Evolutionary conservation across 2,113 vertebrate genomes (phyloP).

Genomic region (Callospermophilus lateralis): DNA sequence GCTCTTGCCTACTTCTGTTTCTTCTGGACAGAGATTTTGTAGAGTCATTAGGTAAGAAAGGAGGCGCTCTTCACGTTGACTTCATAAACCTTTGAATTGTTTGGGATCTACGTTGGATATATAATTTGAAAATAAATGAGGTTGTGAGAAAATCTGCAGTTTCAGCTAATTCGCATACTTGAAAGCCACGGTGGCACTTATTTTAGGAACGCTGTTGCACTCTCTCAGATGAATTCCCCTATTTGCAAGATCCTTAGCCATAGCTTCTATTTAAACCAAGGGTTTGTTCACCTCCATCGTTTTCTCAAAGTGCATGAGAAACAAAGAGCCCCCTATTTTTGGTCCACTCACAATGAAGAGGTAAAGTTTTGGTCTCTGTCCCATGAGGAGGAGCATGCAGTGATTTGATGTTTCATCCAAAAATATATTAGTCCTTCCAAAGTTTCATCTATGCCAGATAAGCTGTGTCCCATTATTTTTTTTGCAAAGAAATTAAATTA

Average conservation of each 20-base stretch:
- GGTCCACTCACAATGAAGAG: neutral
- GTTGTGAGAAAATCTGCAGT: neutral
- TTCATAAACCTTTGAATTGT: neutral
- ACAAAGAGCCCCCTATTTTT: neutral
- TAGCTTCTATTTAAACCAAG: neutral
- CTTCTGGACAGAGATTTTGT: neutral
- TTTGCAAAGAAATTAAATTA: neutral
- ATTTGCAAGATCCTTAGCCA: no score
- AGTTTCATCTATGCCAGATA: neutral
- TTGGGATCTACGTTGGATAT: neutral
- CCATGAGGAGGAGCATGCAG: no score
- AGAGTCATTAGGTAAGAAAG: neutral
- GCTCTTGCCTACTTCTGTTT: neutral
- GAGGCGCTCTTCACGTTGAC: neutral
- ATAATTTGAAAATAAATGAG: neutral
- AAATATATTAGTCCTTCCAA: no score
- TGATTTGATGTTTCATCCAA: neutral
- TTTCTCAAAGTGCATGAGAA: neutral
- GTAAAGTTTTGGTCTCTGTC: rapidly evolving
- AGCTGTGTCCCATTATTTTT: neutral
- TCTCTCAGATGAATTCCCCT: neutral
- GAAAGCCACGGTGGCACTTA: neutral
- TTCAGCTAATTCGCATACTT: neutral
- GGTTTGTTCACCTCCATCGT: neutral
- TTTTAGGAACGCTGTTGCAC: neutral